Base-by-base conservation (phyloP, 2,797 vertebrate genomes). In the Xenopus petersii region DNA sequence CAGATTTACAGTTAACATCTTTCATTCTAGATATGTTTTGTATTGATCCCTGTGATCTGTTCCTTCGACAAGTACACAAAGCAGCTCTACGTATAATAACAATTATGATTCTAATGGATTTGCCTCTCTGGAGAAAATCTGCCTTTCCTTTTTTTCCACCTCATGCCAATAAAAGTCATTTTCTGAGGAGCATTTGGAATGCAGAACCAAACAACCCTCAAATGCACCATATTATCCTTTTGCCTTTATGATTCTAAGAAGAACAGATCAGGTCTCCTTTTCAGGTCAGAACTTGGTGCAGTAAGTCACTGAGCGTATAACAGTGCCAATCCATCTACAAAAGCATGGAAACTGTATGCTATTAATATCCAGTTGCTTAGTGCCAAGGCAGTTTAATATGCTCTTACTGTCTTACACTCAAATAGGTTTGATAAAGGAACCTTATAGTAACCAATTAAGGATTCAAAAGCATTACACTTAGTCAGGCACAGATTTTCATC, bases 1-100 rank as follows among this genome's bases (percentile, higher is more conserved):
- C 75, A 77, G 75, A 77, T 77, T 77, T 71, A 77, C 64, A 77
- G 75, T 77, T 77, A 77, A 77, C 75, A 77, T 72, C 70, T 72
- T 71, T 72, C 70, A 72, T 72, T 77, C 69, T 67, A 77, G 75
- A 71, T 77, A 77, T 77, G 75, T 77, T 72, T 72, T 77, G 70
- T 77, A 77, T 77, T 72, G 75, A 77, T 77, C 69, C 33, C 15
- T 67, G 61, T 62, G 69, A 77, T 77, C 63, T 72, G 64, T 64
- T 72, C 49, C 75, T 72, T 67, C 75, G 75, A 77, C 70, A 72
- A 77, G 64, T 72, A 77, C 75, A 77, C 70, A 71, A 66, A 67
- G 75, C 70, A 77, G 64, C 67, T 64, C 75, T 67, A 77, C 61
- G 75, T 72, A 72, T 67, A 77, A 77, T 77, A 77, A 77, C 70